Base-by-base conservation (phyloP, 2,888 invertebrate genomes). In the Ormyrus rosae region DNA sequence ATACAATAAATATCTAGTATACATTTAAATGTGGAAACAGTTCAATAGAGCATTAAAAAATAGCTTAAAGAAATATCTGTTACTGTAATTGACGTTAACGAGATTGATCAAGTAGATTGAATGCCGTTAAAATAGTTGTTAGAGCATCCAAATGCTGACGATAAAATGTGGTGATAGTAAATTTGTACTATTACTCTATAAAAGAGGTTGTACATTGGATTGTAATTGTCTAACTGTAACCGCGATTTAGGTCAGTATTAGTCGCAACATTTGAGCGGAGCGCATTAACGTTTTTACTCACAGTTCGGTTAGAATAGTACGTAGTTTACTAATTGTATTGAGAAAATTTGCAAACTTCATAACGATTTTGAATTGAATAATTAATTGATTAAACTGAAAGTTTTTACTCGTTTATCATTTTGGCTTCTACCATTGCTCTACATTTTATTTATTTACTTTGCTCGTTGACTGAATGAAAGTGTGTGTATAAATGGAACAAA, bases 151-250 rank as follows among this genome's bases (percentile, higher is more conserved):
- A 64, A 60, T n/a, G n/a, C 11, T 13, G 72, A 71, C 63, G 13
- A 34, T 61, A 67, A 71, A 75, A 63, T 72, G 72, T 55, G 61
- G 51, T 56, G 13, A 45, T 67, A 46, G 67, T 72, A 76, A 68
- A 80, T 77, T 80, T 71, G 67, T 72, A 61, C 72, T 72, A 77
- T 63, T 71, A 65, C 51, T 56, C 68, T 45, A 65, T 68, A 60
- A 68, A 72, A 10, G 63, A n/a, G 50, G 64, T 48, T 56, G 60
- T 56, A 50, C 64, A 65, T 50, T 50, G 58, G 50, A 51, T n/a
- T 67, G 13, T 48, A 45, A 56, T 61, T 69, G 63, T 65, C 67
- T 60, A 73, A 67, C 56, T 63, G 34, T 13, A 56, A 73, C 13
- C 73, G 13, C 67, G 73, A 73, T 63, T 56, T 46, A 51, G 60